Conservation (phyloP, 1,140 invertebrate genomes). For the Drosophila ananassae region DNA sequence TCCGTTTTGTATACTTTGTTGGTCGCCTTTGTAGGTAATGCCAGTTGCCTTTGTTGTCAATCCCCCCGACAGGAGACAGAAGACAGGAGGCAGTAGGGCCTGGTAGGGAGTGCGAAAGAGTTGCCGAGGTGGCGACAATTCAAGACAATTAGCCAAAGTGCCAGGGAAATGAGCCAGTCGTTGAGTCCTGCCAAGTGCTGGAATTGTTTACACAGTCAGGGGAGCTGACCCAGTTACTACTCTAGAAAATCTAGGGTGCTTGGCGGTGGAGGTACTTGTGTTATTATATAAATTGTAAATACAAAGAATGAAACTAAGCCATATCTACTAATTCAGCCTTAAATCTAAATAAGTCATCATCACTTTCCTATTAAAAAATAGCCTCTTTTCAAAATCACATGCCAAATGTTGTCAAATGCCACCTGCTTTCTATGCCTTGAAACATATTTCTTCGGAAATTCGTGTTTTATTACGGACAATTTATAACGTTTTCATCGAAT, state of each 20-base stretch:
- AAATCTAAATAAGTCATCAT: not conserved
- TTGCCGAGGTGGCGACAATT: slow-evolving; percentile 60
- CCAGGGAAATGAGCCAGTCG: slow-evolving; percentile 58
- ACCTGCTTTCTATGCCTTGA: slow-evolving; percentile 52
- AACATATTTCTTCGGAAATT: slow-evolving; percentile 39
- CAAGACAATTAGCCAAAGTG: slow-evolving; percentile 78
- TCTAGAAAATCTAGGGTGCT: slow-evolving; percentile 7
- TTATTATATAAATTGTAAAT: slow-evolving; percentile 1
- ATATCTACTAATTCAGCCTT: too few species aligned
- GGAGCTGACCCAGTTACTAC: slow-evolving; percentile 33
- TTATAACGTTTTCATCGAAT: slow-evolving; percentile 73
- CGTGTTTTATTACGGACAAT: slow-evolving; percentile 73
- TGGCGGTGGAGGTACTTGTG: not conserved
- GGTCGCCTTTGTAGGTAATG: slow-evolving; percentile 34
- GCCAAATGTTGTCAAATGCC: slow-evolving; percentile 47
- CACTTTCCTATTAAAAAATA: not conserved
- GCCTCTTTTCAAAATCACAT: not conserved
- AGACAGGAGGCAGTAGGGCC: not conserved
- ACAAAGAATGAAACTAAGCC: not conserved
- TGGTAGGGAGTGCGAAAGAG: slow-evolving; percentile 16
- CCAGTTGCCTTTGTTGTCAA: slow-evolving; percentile 15
- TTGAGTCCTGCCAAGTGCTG: slow-evolving; percentile 33
- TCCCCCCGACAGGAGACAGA: slow-evolving; percentile 10
- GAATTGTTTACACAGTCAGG: slow-evolving; percentile 23
- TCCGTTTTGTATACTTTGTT: slow-evolving; percentile 54